Evolutionary conservation across 2,888 invertebrate species (phyloP).

Genomic region (Zaprionus lineosus): DNA sequence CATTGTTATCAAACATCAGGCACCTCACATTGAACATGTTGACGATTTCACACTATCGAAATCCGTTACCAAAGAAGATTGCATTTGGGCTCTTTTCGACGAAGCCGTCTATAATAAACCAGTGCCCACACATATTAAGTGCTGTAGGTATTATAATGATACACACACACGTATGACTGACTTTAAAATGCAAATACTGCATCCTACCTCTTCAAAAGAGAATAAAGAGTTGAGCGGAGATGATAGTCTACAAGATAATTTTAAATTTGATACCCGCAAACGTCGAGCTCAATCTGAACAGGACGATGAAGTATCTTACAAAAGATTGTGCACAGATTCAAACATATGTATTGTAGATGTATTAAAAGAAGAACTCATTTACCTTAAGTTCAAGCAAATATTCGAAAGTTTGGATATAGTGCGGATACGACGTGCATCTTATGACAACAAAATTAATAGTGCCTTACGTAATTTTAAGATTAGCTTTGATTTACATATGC

Average conservation of each 20-base stretch:
- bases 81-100: constrained; percentile 78
- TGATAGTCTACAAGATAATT: constrained; percentile 6
- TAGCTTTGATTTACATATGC: constrained; percentile 78
- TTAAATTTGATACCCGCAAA: constrained; percentile 56
- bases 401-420: constrained; percentile 79
- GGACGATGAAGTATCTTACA: constrained; percentile 2
- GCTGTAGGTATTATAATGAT: constrained; percentile 48
- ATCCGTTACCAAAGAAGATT: constrained; percentile 59
- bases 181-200: constrained; percentile 57
- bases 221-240: neutral
- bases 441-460: neutral
- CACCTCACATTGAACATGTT: too few relatives aligned
- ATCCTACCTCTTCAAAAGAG: constrained; percentile 1
- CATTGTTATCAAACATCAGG: constrained; percentile 72
- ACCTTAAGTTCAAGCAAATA: constrained; percentile 59
- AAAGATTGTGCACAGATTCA: constrained; percentile 14
- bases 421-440: constrained; percentile 35
- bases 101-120: constrained; percentile 57
- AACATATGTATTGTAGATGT: constrained; percentile 70
- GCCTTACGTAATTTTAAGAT: constrained; percentile 51
- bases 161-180: constrained; percentile 53
- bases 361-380: constrained; percentile 66
- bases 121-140: constrained; percentile 59
- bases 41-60: neutral
- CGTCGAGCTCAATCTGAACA: constrained; percentile 39